Percentiles rank a stretch among this genome's conserved stretches.
These are phyloP conservation scores for Ceratina australensis DNA, from an alignment of 1,140 invertebrate species.

Conservation along the genomic window DNA sequence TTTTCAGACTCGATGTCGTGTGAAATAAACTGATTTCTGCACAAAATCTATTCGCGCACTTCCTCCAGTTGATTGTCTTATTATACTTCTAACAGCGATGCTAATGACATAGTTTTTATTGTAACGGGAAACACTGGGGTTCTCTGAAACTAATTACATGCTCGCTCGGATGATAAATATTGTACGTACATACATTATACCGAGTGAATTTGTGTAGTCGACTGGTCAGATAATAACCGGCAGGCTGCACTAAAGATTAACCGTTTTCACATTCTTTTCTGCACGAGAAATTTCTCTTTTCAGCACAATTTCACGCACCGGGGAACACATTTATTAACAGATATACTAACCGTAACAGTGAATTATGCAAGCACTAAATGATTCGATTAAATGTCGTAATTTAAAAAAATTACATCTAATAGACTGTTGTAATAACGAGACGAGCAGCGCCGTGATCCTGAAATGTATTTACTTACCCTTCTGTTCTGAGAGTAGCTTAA, in stretches of 20 bases:
- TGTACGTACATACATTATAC: neutral
- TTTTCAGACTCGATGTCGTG: too few species aligned
- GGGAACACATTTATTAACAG: neutral
- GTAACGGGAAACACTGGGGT: too few species aligned
- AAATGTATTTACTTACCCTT: too few species aligned
- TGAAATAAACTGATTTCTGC: too few species aligned
- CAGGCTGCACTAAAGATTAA: neutral
- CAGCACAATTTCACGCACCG: conserved; percentile 18
- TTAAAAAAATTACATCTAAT: neutral
- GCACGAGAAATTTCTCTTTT: conserved; percentile 16
- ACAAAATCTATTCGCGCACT: neutral
- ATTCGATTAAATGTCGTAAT: conserved; percentile 1
- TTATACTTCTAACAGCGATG: too few species aligned
- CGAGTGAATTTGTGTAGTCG: neutral
- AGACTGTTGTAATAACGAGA: neutral
- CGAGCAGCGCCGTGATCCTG: too few species aligned
- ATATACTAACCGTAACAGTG: neutral
- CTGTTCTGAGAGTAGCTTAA: too few species aligned
- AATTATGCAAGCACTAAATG: neutral
- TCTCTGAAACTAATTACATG: neutral
- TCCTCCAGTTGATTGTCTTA: too few species aligned
- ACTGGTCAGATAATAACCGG: neutral
- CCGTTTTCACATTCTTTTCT: conserved; percentile 29
- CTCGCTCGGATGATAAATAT: neutral
- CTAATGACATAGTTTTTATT: too few species aligned